phyloP scores from a whole-genome alignment of 2,888 invertebrate genomes.

The Julus scandinavius region DNA sequence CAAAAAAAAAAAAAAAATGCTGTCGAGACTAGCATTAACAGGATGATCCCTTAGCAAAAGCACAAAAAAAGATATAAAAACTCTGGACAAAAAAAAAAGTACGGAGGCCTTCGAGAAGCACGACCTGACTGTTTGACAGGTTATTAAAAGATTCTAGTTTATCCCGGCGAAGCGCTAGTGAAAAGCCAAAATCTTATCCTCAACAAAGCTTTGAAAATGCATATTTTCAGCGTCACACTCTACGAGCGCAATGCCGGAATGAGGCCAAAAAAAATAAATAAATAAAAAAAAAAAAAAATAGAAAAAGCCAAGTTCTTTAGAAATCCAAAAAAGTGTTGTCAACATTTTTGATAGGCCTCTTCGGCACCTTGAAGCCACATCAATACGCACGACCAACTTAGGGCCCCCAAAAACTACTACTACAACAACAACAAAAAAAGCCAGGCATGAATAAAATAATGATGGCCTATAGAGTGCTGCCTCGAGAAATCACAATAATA shows the following conservation, averaged over 20 bases:
- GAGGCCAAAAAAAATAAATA: not conserved
- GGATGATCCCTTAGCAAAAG: not conserved
- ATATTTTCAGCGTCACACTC: not conserved
- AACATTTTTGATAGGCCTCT: constrained; percentile 12
- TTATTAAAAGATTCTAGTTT: constrained; percentile 12
- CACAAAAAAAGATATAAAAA: not conserved
- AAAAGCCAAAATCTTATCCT: constrained; percentile 4
- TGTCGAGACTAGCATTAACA: too few species aligned
- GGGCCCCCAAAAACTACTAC: not conserved
- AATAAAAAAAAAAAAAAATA: too few species aligned
- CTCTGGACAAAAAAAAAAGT: not conserved
- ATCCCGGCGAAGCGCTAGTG: not conserved
- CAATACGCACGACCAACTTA: constrained; percentile 11
- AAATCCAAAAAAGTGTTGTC: constrained; percentile 14
- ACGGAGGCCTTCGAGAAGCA: not conserved
- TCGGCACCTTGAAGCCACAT: constrained; percentile 35
- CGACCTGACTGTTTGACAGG: constrained; percentile 22
- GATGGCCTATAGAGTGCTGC: not conserved
- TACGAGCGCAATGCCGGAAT: not conserved
- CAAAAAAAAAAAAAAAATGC: too few species aligned
- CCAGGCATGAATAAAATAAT: constrained; percentile 38
- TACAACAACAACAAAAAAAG: not conserved
- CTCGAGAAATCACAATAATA: constrained; percentile 35
- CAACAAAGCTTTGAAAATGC: constrained; percentile 8
- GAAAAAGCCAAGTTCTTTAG: not conserved